These are phyloP conservation scores for Astreopora myriophthalma DNA, from an alignment of 64 coral and sea anemone species.

Conservation along the genomic window DNA sequence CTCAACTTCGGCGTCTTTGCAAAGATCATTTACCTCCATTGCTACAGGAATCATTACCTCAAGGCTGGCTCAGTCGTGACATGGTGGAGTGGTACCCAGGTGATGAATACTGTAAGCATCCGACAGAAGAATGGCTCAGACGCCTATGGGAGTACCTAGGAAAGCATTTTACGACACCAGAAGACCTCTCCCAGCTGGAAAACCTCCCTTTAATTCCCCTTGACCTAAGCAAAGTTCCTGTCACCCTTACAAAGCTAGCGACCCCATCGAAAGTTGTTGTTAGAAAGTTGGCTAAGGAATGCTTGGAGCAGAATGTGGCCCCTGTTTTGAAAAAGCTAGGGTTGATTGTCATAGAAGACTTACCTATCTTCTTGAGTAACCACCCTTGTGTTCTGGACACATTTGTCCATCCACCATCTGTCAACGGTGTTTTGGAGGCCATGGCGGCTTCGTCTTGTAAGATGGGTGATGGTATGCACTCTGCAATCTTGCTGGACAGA, in stretches of 20 bases:
- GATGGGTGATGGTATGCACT: not conserved
- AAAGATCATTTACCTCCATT: not conserved
- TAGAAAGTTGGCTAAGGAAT: not conserved
- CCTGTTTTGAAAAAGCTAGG: conserved; percentile 9
- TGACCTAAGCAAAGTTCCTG: not conserved
- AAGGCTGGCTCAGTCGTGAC: conserved; percentile 8
- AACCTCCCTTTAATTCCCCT: conserved; percentile 63
- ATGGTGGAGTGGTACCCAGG: conserved; percentile 29
- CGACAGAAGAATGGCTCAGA: conserved; percentile 36
- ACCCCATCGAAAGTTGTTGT: conserved; percentile 59
- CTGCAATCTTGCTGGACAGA: not conserved
- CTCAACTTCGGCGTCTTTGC: not conserved
- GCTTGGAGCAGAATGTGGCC: conserved; percentile 12
- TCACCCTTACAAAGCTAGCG: conserved; percentile 18
- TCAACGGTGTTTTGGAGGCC: conserved; percentile 49
- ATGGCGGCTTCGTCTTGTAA: not conserved
- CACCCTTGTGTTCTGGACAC: conserved; percentile 14
- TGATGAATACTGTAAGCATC: not conserved
- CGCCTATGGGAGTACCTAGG: conserved; percentile 69
- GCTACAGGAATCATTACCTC: not conserved
- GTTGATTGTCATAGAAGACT: conserved; percentile 48
- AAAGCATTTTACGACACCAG: conserved; percentile 6
- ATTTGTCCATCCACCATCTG: conserved; percentile 43
- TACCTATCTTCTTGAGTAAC: conserved; percentile 23
- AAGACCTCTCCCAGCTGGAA: conserved; percentile 22